Evolutionary conservation across 2,113 vertebrate species (phyloP).

Genomic region (Sciurus niger): DNA sequence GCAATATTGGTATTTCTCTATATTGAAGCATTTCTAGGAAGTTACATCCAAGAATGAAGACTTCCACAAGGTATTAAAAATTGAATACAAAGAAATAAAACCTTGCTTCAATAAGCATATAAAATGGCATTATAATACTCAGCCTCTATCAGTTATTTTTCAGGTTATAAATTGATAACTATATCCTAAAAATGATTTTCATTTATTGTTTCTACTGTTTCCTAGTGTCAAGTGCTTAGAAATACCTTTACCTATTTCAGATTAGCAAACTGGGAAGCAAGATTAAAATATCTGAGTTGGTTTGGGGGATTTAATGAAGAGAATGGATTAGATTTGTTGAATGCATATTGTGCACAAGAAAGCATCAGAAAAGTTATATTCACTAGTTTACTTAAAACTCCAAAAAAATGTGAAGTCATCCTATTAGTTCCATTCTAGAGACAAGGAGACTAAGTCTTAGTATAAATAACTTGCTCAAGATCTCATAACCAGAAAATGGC

Average conservation of each 20-base stretch:
- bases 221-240: not conserved
- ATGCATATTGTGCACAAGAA: not conserved
- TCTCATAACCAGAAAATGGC: not conserved
- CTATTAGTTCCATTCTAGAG: not conserved
- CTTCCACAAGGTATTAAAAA: not conserved
- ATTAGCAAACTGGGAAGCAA: not conserved
- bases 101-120: not conserved
- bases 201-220: not conserved
- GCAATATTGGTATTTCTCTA: not conserved
- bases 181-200: not conserved
- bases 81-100: not conserved
- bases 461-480: not conserved
- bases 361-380: not conserved
- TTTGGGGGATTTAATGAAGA: not conserved
- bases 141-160: not conserved
- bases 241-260: conserved; percentile 4
- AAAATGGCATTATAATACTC: not conserved
- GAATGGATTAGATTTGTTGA: not conserved
- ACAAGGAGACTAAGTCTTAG: not conserved
- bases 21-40: not conserved
- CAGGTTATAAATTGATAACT: not conserved
- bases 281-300: not conserved
- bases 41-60: not conserved
- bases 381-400: not conserved
- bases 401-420: not conserved